These are phyloP conservation scores for Magallana ariakensis DNA, from an alignment of 1,140 invertebrate species.

Conservation along the genomic window DNA sequence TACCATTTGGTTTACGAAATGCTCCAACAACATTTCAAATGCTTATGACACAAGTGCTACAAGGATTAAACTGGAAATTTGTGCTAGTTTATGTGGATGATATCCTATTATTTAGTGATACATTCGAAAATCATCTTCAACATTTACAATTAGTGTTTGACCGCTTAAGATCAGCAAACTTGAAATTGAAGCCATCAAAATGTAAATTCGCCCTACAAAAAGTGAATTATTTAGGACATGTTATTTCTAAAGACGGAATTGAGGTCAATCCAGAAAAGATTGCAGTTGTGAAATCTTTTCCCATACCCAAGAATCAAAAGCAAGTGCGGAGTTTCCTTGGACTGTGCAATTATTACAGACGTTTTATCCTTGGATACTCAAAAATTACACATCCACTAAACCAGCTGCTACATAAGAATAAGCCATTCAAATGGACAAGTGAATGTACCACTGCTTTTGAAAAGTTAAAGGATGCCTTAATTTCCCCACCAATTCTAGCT, in stretches of 20 bases:
- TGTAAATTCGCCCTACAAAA: constrained; percentile 25
- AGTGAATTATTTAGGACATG: constrained; percentile 45
- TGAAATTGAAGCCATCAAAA: constrained; percentile 46
- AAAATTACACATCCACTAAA: constrained; percentile 74
- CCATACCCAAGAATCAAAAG: constrained; percentile 66
- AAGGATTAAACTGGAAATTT: constrained; percentile 42
- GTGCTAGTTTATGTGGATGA: constrained; percentile 55
- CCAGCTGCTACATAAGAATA: constrained; percentile 77
- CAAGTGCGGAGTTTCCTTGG: constrained; percentile 80
- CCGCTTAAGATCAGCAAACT: constrained; percentile 48
- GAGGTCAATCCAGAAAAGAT: constrained; percentile 45
- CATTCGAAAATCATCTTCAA: constrained; percentile 48
- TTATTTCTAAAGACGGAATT: constrained; percentile 45
- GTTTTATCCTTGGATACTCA: constrained; percentile 74
- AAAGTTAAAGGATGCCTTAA: constrained; percentile 58
- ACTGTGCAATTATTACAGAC: constrained; percentile 77
- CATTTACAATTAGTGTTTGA: constrained; percentile 38
- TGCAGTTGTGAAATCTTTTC: constrained; percentile 19
- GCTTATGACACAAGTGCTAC: constrained; percentile 24
- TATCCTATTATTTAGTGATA: constrained; percentile 39
- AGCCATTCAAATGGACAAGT: constrained; percentile 58
- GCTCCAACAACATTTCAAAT: constrained; percentile 41
- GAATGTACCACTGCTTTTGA: constrained; percentile 61
- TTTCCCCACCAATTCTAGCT: constrained; percentile 59
- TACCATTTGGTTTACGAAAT: constrained; percentile 55